Evolutionary conservation across 1,140 invertebrate genomes (phyloP).

Genomic region (Bombus haemorrhoidalis): DNA sequence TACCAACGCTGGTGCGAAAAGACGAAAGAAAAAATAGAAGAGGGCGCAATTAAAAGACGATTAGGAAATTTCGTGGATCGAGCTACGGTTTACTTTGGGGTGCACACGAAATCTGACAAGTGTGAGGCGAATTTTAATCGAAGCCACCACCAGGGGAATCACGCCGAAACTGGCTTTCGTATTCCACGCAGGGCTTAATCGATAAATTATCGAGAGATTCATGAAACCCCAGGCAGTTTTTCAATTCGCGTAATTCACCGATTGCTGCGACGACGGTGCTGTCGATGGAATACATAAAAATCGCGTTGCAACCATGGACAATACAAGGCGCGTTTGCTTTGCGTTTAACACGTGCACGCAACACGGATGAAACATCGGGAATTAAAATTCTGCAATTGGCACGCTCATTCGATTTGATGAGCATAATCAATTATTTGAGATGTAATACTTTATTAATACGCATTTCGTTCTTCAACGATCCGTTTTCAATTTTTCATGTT

Average conservation of each 20-base stretch:
- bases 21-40: background rate
- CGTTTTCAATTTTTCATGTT: background rate
- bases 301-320: background rate
- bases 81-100: conserved; percentile 28
- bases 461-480: background rate
- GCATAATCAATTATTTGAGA: background rate
- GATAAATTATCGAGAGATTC: conserved; percentile 71
- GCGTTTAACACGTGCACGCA: conserved; percentile 28
- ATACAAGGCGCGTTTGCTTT: conserved; percentile 28
- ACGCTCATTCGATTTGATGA: background rate
- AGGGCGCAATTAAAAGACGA: conserved; percentile 5
- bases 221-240: conserved; percentile 53
- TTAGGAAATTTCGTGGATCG: conserved; percentile 41
- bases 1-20: background rate
- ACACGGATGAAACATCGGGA: background rate
- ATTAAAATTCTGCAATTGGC: conserved; percentile 16
- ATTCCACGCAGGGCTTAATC: conserved; percentile 67
- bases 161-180: conserved; percentile 50
- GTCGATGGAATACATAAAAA: conserved; percentile 55
- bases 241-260: conserved; percentile 65
- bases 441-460: background rate
- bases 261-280: conserved; percentile 31
- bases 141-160: background rate
- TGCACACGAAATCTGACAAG: conserved; percentile 50
- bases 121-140: conserved; percentile 62